Evolutionary conservation across 1,140 invertebrate genomes (phyloP).

Genomic region (Anoplolepis gracilipes): DNA sequence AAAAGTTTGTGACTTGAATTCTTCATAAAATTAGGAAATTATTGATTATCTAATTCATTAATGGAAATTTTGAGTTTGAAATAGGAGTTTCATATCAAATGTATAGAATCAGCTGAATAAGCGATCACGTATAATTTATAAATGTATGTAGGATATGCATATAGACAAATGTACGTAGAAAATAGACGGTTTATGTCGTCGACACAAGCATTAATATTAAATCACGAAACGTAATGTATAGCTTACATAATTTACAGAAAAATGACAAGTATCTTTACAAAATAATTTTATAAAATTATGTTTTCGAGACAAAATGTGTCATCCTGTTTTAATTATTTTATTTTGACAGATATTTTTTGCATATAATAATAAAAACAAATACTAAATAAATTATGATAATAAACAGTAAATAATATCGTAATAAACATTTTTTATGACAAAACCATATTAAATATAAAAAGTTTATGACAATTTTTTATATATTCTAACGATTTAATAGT

Average conservation of each 20-base stretch:
- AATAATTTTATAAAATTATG: too few species aligned
- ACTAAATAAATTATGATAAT: too few species aligned
- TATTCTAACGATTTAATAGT: not conserved
- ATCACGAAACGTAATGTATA: conserved; percentile 15
- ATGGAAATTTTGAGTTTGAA: not conserved
- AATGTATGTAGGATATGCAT: not conserved
- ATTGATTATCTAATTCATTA: not conserved
- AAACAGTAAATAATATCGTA: too few species aligned
- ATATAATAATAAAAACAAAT: too few species aligned
- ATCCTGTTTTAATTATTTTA: not conserved
- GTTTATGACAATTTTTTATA: too few species aligned
- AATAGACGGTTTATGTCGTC: not conserved
- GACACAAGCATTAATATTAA: conserved; percentile 12
- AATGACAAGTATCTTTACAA: not conserved
- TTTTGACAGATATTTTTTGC: not conserved
- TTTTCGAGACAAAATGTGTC: not conserved
- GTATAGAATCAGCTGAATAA: not conserved
- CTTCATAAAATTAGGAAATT: not conserved
- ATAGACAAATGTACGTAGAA: not conserved
- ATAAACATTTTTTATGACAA: too few species aligned
- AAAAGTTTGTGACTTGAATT: not conserved
- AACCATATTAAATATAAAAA: too few species aligned
- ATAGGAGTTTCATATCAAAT: not conserved
- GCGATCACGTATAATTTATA: conserved; percentile 31
- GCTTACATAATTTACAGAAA: not conserved